Conservation (phyloP, 2,888 invertebrate species). For the Portevinia maculata region DNA sequence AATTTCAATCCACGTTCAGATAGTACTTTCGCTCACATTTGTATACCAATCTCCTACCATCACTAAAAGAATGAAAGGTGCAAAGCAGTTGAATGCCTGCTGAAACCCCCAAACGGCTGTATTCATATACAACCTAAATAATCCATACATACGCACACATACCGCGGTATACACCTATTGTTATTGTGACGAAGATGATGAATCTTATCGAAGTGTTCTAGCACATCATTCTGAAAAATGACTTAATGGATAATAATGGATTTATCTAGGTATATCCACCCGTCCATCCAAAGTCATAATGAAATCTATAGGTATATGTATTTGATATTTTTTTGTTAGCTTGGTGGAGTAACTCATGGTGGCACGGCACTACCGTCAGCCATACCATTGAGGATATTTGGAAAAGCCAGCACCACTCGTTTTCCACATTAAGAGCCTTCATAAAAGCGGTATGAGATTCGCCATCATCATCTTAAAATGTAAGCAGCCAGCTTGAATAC, state of each 20-base stretch:
- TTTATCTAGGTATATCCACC: slow-evolving; percentile 33
- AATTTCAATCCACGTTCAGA: slow-evolving; percentile 46
- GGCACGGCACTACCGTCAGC: slow-evolving; percentile 5
- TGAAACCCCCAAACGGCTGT: slow-evolving; percentile 37
- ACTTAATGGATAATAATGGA: slow-evolving; percentile 60
- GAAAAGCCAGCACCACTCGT: slow-evolving; percentile 16
- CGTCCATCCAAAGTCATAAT: slow-evolving; percentile 60
- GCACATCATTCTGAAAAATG: slow-evolving; percentile 53
- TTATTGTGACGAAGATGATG: slow-evolving; percentile 58
- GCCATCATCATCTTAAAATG: slow-evolving; percentile 54
- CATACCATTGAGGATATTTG: slow-evolving; percentile 27
- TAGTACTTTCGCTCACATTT: neutral
- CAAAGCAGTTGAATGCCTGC: slow-evolving; percentile 16
- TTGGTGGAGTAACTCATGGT: neutral
- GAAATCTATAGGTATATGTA: slow-evolving; percentile 34
- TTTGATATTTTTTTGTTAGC: neutral
- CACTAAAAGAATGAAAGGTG: slow-evolving; percentile 36
- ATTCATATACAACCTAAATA: slow-evolving; percentile 44
- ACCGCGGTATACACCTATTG: neutral
- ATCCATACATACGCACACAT: slow-evolving; percentile 9
- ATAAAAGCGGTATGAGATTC: slow-evolving; percentile 54
- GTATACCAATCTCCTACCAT: slow-evolving; percentile 20
- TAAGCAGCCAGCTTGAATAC: slow-evolving; percentile 41
- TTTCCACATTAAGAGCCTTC: slow-evolving; percentile 28
- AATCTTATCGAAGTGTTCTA: slow-evolving; percentile 61